Base-by-base conservation (phyloP, 37 sponge, comb jelly and placozoan species). In the Aphrocallistes beatrix region DNA sequence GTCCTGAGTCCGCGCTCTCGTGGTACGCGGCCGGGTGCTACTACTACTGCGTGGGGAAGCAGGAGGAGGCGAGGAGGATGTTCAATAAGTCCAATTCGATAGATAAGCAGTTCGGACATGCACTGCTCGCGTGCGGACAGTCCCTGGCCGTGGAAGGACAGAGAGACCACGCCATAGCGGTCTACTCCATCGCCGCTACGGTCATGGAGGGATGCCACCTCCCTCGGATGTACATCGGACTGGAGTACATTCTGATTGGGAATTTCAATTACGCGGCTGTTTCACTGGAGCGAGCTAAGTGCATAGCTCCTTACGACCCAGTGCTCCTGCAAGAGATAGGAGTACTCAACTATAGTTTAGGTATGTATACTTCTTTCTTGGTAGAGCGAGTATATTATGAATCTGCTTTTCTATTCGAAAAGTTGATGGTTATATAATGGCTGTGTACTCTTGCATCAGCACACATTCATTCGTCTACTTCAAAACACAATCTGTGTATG, bases 21-120 rank as follows among this genome's bases (percentile, higher is more conserved):
- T 94, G 94, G 94, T 94, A 90, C 84, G 81, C 90, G 0, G 94
- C 91, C n/a, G 89, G 87, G 36, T 94, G 92, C 85, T 94, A 94
- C 86, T 94, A 94, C 82, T 37, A 88, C 37, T 50, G 81, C 17
- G 47, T 89, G 6, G 38, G 39, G 30, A 88, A 88, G 82, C 89
- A 94, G 39, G 86, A 82, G 38, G 85, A 84, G 38, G 92, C 90
- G 0, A 81, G 90, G 28, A 87, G 89, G 69, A 90, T 90, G 86
- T 87, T 94, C 60, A 86, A 86, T 10, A 94, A 94, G 81, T 81
- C 89, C 39, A 1, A 90, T 38, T 85, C 39, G 17, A 47, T 91
- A 36, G 89, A 90, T 37, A 51, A 86, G 32, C 82, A 88, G 50
- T 94, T 90, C 51, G 87, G 50, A 21, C 88, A 75, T 19, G 92